Evolutionary conservation across 2,888 invertebrate species (phyloP), one percentile per base, ranked within the genome.

Genomic region (Pseudoips prasinana): DNA sequence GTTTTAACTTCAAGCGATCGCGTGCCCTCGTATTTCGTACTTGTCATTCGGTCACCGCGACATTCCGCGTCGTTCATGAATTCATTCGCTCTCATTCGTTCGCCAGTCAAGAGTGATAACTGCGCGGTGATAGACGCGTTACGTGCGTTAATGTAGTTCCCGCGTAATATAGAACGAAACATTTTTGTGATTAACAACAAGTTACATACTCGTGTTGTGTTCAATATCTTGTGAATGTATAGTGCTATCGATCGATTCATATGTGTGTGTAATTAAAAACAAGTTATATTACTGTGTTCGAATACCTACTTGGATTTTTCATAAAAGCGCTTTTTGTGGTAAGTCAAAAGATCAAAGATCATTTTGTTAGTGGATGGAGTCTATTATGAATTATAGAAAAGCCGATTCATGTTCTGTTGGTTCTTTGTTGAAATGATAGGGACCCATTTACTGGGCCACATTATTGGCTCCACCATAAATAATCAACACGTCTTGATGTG

Each of bases 71-170:
- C n/a, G 14, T 14, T 14, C 14, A 14, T 14, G 14, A 14, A 14
- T 14, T 71, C 65, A 42, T 51, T 58, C 58, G 48, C 46, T 54
- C 52, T 20, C 41, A 47, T 63, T 77, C 79, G 60, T 59, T 68
- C 73, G 41, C 67, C 68, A 85, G 86, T 86, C 77, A 74, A 66
- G 68, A 59, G 62, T 79, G 84, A 83, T 84, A 84, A 80, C 75
- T 71, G 73, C 42, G 48, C 19, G 30, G 25, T 10, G 41, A 27
- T 22, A 59, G 74, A 64, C 58, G 82, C 72, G 47, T 55, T 48
- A 47, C 46, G 40, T 36, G 47, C 36, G 51, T 33, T 39, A 41
- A 37, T 44, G 49, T 42, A 39, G 23, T 62, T 70, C 67, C 69
- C 82, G 80, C 81, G 79, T 60, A 65, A 58, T 61, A 58, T 63